These are phyloP conservation scores for Amphipoea oculea DNA, from an alignment of 2,888 invertebrate species.

Conservation along the genomic window DNA sequence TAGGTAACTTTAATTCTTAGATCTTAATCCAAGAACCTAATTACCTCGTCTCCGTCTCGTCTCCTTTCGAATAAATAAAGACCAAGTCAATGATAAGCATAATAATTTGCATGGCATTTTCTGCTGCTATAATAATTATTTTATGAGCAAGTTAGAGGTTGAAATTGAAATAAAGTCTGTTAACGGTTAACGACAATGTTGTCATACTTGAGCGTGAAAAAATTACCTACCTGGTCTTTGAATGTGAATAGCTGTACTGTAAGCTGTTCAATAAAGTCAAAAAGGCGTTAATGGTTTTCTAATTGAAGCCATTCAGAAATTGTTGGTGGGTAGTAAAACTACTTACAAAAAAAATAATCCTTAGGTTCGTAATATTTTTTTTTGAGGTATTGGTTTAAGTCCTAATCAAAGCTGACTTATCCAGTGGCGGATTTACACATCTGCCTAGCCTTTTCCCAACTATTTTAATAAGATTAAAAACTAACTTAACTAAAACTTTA, in stretches of 20 bases:
- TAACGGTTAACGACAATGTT: background rate
- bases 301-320: background rate
- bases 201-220: background rate
- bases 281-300: background rate
- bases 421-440: background rate
- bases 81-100: too few species aligned
- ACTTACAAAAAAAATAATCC: background rate
- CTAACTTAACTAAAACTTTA: too few species aligned
- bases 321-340: background rate
- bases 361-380: background rate
- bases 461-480: too few species aligned
- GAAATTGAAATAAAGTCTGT: background rate
- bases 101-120: background rate
- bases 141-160: background rate
- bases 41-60: too few species aligned
- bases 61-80: too few species aligned
- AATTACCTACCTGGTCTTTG: background rate
- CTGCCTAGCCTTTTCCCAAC: background rate
- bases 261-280: constrained; percentile 2
- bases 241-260: background rate
- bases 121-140: background rate
- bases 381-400: background rate
- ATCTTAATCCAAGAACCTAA: too few species aligned
- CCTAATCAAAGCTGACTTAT: background rate
- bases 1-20: too few species aligned